phyloP scores from a whole-genome alignment of 2,797 vertebrate species.

The Parotocinclus haroldoi region DNA sequence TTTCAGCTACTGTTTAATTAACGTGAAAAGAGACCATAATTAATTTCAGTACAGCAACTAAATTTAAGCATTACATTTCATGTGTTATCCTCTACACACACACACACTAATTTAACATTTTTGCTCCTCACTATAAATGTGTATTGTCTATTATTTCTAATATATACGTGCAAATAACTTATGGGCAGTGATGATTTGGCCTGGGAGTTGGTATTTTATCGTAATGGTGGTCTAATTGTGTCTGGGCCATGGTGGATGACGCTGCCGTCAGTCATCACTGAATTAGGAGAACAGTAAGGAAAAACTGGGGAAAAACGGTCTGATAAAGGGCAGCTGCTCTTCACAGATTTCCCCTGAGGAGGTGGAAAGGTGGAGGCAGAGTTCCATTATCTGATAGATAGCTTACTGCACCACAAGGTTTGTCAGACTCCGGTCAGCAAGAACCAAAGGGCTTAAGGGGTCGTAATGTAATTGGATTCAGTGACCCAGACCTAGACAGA shows the following conservation, averaged over 20 bases:
- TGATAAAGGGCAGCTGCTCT: conserved; percentile 75
- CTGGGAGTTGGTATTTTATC: neutral
- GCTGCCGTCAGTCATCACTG: conserved; percentile 63
- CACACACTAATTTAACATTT: no score
- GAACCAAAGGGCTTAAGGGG: conserved; percentile 64
- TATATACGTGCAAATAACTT: conserved; percentile 4
- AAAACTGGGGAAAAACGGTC: conserved; percentile 56
- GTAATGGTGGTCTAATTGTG: conserved; percentile 69
- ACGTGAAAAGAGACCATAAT: no score
- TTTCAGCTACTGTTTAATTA: neutral
- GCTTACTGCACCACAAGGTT: conserved; percentile 65
- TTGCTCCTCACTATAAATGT: no score
- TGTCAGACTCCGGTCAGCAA: conserved; percentile 61
- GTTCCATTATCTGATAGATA: conserved; percentile 71
- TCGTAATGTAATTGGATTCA: conserved; percentile 66
- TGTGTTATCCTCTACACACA: no score
- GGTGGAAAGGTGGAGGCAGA: conserved; percentile 60
- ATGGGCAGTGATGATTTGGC: neutral
- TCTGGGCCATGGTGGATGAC: conserved; percentile 71
- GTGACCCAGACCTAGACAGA: conserved; percentile 56
- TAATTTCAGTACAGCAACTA: no score
- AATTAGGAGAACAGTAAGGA: conserved; percentile 59
- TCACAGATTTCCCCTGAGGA: conserved; percentile 79
- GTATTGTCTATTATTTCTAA: neutral
- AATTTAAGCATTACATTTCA: no score